These are phyloP conservation scores for Drosophila paranaensis DNA, from an alignment of 2,888 invertebrate genomes.

Conservation along the genomic window DNA sequence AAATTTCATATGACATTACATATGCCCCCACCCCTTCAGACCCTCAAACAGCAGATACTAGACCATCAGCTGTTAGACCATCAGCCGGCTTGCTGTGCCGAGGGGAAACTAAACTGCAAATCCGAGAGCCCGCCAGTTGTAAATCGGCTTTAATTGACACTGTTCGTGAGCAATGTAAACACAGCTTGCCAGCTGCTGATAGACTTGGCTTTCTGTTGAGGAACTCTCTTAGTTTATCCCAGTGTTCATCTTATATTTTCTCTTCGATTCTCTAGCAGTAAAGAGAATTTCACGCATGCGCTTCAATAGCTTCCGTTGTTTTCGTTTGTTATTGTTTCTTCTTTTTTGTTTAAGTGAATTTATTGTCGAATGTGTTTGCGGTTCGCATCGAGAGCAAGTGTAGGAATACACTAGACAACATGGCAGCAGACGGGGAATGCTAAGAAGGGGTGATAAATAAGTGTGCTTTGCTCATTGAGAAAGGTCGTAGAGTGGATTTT, in stretches of 20 bases:
- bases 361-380: conserved; percentile 62
- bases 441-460: background rate
- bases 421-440: too few relatives aligned
- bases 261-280: conserved; percentile 25
- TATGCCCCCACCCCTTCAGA: conserved; percentile 8
- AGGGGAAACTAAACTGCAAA: conserved; percentile 1
- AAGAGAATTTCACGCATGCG: conserved; percentile 58
- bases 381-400: conserved; percentile 23
- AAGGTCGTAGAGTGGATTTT: background rate
- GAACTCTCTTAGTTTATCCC: conserved; percentile 18
- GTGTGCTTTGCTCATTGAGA: background rate
- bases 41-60: conserved; percentile 17
- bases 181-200: conserved; percentile 58
- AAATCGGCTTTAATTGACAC: conserved; percentile 48
- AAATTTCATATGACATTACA: conserved; percentile 60
- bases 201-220: conserved; percentile 16
- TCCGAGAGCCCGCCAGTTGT: conserved; percentile 13
- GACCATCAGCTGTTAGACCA: conserved; percentile 68
- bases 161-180: conserved; percentile 61
- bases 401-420: conserved; percentile 30
- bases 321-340: conserved; percentile 63
- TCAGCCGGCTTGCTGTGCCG: conserved; percentile 16
- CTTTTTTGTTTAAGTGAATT: conserved; percentile 48
- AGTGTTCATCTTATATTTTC: background rate
- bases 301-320: conserved; percentile 28